phyloP scores from a whole-genome alignment of 2,797 vertebrate genomes.

The Agapornis canus region DNA sequence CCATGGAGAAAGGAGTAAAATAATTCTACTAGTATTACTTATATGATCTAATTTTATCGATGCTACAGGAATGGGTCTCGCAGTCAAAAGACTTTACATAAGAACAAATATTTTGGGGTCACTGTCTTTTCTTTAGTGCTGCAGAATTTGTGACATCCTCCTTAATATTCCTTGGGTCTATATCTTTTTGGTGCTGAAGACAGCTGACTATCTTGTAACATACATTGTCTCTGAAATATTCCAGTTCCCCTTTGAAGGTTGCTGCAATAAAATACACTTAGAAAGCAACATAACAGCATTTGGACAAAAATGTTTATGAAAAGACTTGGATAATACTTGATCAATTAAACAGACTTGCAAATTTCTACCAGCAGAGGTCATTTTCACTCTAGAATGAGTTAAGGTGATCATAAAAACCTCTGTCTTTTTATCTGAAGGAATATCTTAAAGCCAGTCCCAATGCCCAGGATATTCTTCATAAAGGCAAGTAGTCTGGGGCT shows the following conservation, averaged over 20 bases:
- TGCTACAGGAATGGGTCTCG: neutral
- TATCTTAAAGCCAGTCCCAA: neutral
- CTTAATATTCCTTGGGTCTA: neutral
- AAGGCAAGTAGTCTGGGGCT: neutral
- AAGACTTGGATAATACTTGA: neutral
- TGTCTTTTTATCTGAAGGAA: neutral
- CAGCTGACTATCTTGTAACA: neutral
- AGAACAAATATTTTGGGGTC: neutral
- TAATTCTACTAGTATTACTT: neutral
- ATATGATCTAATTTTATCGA: neutral
- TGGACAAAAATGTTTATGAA: neutral
- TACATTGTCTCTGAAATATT: neutral
- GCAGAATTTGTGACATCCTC: neutral
- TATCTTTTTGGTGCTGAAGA: neutral
- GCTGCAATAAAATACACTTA: neutral
- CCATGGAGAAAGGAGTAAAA: neutral
- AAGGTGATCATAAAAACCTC: neutral
- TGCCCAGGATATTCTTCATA: neutral
- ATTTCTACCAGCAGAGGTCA: slow-evolving; percentile 57
- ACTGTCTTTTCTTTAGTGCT: neutral
- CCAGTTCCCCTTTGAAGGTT: neutral
- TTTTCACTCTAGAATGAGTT: slow-evolving; percentile 41
- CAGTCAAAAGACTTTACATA: neutral
- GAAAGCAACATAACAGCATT: neutral
- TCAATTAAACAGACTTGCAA: slow-evolving; percentile 5